phyloP scores from a whole-genome alignment of 2,888 invertebrate genomes.

The Asteroscopus sphinx region DNA sequence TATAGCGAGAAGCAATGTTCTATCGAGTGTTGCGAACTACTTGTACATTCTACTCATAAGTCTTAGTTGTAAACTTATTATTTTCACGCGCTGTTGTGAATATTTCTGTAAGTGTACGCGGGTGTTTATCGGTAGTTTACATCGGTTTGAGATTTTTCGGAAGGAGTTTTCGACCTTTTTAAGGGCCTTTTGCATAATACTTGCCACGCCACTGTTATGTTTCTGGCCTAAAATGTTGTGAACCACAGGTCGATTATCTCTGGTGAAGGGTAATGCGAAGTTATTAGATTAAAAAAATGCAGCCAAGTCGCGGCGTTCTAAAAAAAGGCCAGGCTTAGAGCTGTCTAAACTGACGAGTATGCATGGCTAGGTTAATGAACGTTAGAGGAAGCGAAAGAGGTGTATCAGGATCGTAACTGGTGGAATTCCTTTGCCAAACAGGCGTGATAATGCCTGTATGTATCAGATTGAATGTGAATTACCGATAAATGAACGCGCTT shows the following conservation, averaged over 20 bases:
- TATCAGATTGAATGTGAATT: conserved; percentile 7
- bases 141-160: background rate
- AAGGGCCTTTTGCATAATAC: conserved; percentile 9
- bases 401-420: no score
- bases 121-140: conserved; percentile 29
- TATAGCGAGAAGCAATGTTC: conserved; percentile 47
- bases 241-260: conserved; percentile 1
- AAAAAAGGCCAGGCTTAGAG: no score
- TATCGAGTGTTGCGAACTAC: conserved; percentile 56
- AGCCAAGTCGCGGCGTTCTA: no score
- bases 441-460: background rate
- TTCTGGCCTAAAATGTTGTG: background rate
- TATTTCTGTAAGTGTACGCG: conserved; percentile 51
- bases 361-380: no score
- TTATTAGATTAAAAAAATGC: no score
- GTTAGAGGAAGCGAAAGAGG: no score
- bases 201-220: conserved; percentile 32
- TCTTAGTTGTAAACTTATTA: conserved; percentile 42
- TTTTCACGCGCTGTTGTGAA: conserved; percentile 55
- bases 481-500: conserved; percentile 37
- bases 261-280: background rate
- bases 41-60: conserved; percentile 65
- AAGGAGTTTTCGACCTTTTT: conserved; percentile 2
- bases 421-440: no score
- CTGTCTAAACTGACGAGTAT: no score